Base-by-base conservation (phyloP, 2,113 vertebrate species). In the Triplophysa dalaica region DNA sequence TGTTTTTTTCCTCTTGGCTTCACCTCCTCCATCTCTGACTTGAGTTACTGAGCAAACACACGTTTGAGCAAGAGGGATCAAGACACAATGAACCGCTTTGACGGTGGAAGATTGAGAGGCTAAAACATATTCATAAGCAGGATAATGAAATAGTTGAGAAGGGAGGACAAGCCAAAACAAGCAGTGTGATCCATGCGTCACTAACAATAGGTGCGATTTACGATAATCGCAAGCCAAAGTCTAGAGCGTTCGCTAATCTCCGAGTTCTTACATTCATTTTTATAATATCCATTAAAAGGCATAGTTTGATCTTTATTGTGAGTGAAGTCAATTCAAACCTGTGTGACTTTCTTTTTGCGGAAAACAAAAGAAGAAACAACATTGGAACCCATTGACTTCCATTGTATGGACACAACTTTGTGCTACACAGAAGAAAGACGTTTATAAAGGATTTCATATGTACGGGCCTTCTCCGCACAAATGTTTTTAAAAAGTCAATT, bases 1-100 rank as follows among this genome's bases (percentile, higher is more conserved):
- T 63, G 43, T 75, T 75, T 64, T 77, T 74, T 38, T 26, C 19
- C 75, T 77, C 26, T 63, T 75, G 73, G 58, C 73, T 63, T 50
- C 41, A 63, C 73, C 60, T 63, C 75, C 62, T 77, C 24, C 75
- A 77, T 77, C 75, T 54, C 75, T 77, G 48, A 65, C 61, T 77
- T 66, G 75, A 77, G 62, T 77, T 77, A 77, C 75, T 77, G 62
- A 65, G 75, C 75, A 77, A 77, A 77, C 75, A 77, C 62, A 45
- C 45, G 63, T 75, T 66, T 67, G 62, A 75, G 65, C 50, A 58
- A 81, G 63, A 66, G 52, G 62, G 72, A 65, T 81, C 70, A 67
- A 45, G 70, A 81, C 67, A 77, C 74, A 77, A 77, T 77, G 62
- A 77, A 54, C 45, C 19, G 26, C 75, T 48, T 77, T 33, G 52